Base-by-base conservation (phyloP, 2,888 invertebrate species). In the Ptychoptera albimana region DNA sequence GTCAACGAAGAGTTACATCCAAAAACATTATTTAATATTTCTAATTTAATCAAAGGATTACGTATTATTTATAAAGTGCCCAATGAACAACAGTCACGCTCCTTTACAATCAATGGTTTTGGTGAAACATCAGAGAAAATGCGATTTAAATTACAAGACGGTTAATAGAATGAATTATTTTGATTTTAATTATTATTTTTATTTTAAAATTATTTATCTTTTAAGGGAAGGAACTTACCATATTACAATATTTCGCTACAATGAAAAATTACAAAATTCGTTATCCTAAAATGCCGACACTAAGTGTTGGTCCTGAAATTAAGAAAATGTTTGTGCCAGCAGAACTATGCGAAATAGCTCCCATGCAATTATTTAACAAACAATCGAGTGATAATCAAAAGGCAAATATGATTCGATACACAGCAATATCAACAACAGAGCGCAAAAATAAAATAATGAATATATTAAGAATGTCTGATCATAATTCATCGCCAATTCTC, bases 321-420 rank as follows among this genome's bases (percentile, higher is more conserved):
- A 82, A 77, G 54, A 75, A 72, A 48, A 82, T 88, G 39, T 78
- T 77, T 53, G 70, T 93, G 45, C 96, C 96, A 1, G 64, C 82
- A 35, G 96, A 96, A 67, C 68, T 91, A 8, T 81, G 91, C 55
- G 72, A 71, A 8, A 77, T 97, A 14, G 70, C 80, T 1, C 72
- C 73, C 35, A 89, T 87, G 1, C 94, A 97, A 69, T 80, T 64
- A 44, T 79, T 57, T 12, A 57, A 57, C 47, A 62, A 79, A 55
- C 92, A 92, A 61, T 70, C 96, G 57, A 82, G 79, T 7, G 84
- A 89, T 30, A 68, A 60, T 30, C 94, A 96, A 63, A 84, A 93
- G 0, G 69, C 82, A 0, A 75, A 72, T 1, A 92, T 98, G 89
- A 92, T 97, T 43, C 76, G 68, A 58, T 71, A 74, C 36, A 86